Base-by-base conservation (phyloP, 2,113 vertebrate genomes). In the Cyprinodon variegatus region DNA sequence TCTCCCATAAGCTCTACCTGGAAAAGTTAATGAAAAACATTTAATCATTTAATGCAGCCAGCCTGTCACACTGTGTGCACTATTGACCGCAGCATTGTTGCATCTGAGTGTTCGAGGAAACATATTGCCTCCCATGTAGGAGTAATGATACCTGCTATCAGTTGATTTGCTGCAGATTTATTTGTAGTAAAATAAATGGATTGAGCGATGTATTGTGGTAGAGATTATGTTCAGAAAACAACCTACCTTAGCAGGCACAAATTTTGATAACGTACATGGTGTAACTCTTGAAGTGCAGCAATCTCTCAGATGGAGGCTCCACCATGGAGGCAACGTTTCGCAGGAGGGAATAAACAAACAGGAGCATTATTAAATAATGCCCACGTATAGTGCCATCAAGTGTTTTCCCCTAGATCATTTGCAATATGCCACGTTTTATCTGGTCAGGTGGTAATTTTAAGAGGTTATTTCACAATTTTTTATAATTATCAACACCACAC, bases 21-120 rank as follows among this genome's bases (percentile, higher is more conserved):
- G 81, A 75, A 81, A 6, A 71, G 61, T 38, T 88, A 87, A 89
- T 89, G 82, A 87, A 70, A 87, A 86, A 71, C 82, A 61, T 86
- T 89, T 86, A 72, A 91, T 91, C 82, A 89, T 71, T 62, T 68
- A 69, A 77, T 74, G 61, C 72, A 50, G 68, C 65, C 41, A 3
- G 76, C 70, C 78, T 80, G 83, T 83, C 83, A 62, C 29, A 60
- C 67, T 57, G 3, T 29, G 45, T 62, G 80, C 69, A 72, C 76
- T 85, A 80, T 81, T 77, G 83, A 88, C 70, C 80, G 43, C 77
- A 84, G 77, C 74, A 11, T 57, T 7, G 74, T 72, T 65, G 77
- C 50, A 78, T 74, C 66, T 66, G 62, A 61, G 76, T 70, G 60
- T 70, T 74, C 70, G 48, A 61, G 70, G 53, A 75, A 86, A 84